Conservation (phyloP, 2,888 invertebrate genomes). For the Drosophila anomelani region DNA sequence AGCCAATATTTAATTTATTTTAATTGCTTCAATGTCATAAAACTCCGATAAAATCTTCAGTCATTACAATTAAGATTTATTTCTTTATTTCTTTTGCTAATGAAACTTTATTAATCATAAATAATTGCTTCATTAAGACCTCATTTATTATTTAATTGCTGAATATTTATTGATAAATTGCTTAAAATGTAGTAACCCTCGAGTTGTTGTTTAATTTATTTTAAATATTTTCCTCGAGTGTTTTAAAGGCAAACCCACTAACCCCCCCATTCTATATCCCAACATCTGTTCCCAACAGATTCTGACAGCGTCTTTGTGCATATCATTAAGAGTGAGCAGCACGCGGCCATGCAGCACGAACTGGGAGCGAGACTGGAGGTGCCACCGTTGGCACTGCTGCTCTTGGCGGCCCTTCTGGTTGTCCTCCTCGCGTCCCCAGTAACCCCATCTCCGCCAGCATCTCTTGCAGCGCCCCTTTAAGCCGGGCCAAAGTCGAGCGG, state of each 20-base stretch:
- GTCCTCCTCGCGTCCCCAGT: constrained; percentile 36
- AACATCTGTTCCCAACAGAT: constrained; percentile 85
- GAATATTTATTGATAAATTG: background rate
- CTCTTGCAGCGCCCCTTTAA: constrained; percentile 35
- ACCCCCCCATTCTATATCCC: constrained; percentile 1
- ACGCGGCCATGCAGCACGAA: constrained; percentile 88
- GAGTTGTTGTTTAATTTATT: too few relatives aligned
- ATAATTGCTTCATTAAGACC: background rate
- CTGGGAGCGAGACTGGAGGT: constrained; percentile 78
- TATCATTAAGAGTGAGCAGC: constrained; percentile 91
- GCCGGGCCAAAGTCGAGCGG: constrained; percentile 55
- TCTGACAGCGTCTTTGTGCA: constrained; percentile 93
- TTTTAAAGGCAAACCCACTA: background rate
- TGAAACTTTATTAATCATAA: background rate
- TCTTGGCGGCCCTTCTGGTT: constrained; percentile 50
- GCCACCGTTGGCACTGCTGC: constrained; percentile 73
- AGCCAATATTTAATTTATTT: background rate
- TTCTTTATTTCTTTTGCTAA: background rate
- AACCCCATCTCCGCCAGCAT: constrained; percentile 36
- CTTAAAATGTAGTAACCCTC: too few relatives aligned
- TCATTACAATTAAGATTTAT: background rate
- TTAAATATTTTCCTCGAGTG: background rate
- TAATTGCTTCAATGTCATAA: too few relatives aligned
- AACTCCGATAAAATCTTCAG: background rate
- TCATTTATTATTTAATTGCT: background rate